Percentiles rank a stretch among this genome's conserved stretches.
phyloP scores from a whole-genome alignment of 2,113 vertebrate species.

The Camelus dromedarius region DNA sequence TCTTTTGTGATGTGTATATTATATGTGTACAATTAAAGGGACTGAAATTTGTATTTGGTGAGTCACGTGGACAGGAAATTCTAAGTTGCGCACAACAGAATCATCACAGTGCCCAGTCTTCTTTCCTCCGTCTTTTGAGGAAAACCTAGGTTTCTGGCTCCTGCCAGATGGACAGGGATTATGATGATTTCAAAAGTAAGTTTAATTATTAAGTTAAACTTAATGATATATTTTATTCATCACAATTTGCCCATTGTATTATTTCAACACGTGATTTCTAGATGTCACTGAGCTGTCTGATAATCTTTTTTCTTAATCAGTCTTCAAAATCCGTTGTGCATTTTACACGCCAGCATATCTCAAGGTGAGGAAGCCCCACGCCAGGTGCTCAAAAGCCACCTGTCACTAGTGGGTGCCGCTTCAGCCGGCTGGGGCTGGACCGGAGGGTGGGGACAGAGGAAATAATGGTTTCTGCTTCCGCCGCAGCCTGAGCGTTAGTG shows the following conservation, averaged over 20 bases:
- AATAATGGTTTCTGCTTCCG: not conserved
- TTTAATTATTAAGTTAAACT: not conserved
- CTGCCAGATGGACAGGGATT: not conserved
- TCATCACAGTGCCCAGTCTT: accelerated
- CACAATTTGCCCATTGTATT: not conserved
- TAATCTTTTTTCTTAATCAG: not conserved
- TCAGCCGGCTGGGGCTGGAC: not conserved
- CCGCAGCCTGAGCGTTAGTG: not conserved
- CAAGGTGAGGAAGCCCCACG: not conserved
- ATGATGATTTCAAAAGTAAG: not conserved
- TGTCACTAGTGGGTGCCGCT: accelerated
- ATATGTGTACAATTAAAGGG: not conserved
- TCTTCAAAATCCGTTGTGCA: not conserved
- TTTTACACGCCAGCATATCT: not conserved
- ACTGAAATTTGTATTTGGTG: not conserved
- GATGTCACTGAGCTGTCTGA: not conserved
- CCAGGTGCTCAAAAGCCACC: not conserved
- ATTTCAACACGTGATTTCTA: not conserved
- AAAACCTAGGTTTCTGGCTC: not conserved
- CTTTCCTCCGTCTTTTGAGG: not conserved
- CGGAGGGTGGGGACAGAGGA: not conserved
- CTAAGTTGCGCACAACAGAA: not conserved
- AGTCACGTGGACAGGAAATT: not conserved
- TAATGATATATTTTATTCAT: slow-evolving; percentile 16
- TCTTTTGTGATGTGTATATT: not conserved